A percentile compares a stretch with the other conserved stretches of the same genome.
Conservation (phyloP, 2,113 vertebrate species). For the Telmatochromis sp. region DNA sequence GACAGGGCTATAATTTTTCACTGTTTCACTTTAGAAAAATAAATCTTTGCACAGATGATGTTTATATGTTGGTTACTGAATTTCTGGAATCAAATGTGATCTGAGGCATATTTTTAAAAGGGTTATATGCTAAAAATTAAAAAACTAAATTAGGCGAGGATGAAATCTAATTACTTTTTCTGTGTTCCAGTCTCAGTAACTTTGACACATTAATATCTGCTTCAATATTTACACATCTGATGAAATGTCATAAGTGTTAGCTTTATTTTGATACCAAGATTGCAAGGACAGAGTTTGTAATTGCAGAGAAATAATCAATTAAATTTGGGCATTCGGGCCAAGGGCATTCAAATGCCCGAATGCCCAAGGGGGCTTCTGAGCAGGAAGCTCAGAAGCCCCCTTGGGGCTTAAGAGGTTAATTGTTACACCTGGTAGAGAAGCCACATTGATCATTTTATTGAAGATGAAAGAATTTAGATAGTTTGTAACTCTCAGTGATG, state of each 20-base stretch:
- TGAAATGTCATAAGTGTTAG: too few species aligned
- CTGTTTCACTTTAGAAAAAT: background rate
- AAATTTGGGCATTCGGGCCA: too few species aligned
- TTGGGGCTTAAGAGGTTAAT: background rate
- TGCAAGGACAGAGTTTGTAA: too few species aligned
- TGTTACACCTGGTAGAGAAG: background rate
- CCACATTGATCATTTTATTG: background rate
- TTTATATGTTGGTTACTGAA: background rate
- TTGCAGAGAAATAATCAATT: too few species aligned
- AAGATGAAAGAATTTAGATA: background rate
- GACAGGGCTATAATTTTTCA: background rate
- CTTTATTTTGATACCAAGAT: too few species aligned
- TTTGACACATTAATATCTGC: background rate
- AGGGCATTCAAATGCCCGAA: too few species aligned
- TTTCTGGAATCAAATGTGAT: background rate
- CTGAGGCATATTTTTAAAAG: background rate
- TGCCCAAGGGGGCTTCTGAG: background rate
- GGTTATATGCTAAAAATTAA: background rate
- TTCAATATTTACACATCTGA: too few species aligned
- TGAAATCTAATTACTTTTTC: background rate
- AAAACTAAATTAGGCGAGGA: background rate
- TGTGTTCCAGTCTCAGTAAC: background rate
- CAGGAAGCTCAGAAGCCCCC: background rate
- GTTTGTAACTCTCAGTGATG: background rate
- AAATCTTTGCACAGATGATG: background rate